Base-by-base conservation (phyloP, 2,888 invertebrate genomes). In the Plagodis dolabraria region DNA sequence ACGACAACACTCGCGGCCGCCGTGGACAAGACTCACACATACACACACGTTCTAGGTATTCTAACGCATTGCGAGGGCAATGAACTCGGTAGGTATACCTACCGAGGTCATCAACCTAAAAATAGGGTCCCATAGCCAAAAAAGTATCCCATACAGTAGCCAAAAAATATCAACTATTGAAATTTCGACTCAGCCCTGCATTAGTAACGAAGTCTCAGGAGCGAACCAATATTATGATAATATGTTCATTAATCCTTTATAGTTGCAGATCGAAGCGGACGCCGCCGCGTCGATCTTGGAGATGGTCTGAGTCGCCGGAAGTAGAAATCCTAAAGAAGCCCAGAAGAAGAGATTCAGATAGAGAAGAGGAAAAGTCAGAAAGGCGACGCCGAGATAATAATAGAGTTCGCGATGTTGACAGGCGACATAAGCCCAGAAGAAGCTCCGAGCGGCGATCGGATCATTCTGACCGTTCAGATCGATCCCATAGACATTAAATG, bases 271-370 rank as follows among this genome's bases (percentile, higher is more conserved):
- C 70, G 53, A 56, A 46, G 10, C 56, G 56, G 6, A 60, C 77
- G 6, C 72, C 77, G 6, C 72, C 83, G n/a, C 67, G 71, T 36
- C 77, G 86, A 46, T 83, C 83, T 56, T 96, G 96, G 96, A 93
- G 96, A 65, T 96, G 96, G 96, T 96, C 96, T 0, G 95, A 96
- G 76, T 96, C 96, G 45, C 96, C 96, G 0, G 96, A 96, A 75
- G 76, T 71, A 43, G 84, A 86, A 43, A 62, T 76, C 36, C 63
- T 67, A 53, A 75, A 66, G 64, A 71, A 68, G 47, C 62, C 58
- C 54, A 70, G 57, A 59, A 69, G 63, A 53, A 63, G 59, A 64
- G 57, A 47, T 45, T 22, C 22, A 22, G 22, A 22, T 22, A 22
- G 22, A 22, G 22, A 22, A 22, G 67, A 60, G 62, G 67, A 67